Conservation (phyloP, 2,797 vertebrate species). For the Pangasius krempfi region DNA sequence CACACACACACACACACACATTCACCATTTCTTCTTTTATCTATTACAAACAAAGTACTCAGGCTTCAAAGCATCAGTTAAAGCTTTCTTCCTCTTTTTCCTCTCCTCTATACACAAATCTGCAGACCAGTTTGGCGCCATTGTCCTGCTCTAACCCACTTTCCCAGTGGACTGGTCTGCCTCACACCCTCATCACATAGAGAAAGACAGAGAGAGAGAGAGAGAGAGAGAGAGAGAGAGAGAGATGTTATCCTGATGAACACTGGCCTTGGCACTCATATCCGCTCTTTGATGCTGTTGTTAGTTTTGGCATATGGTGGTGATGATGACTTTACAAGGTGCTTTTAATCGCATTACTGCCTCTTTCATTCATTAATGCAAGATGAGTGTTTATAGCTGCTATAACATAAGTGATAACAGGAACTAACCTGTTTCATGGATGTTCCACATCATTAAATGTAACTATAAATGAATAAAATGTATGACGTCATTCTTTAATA, state of each 20-base stretch:
- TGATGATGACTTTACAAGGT: slow-evolving; percentile 40
- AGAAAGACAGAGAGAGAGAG: background rate
- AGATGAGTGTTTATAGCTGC: background rate
- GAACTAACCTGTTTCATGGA: too few relatives aligned
- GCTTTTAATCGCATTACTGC: background rate
- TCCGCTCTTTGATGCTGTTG: slow-evolving; percentile 42
- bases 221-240: slow-evolving; percentile 30
- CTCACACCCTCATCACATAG: slow-evolving; percentile 48
- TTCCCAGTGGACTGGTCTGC: slow-evolving; percentile 66
- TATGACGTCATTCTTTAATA: background rate
- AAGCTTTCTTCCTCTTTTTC: slow-evolving; percentile 69
- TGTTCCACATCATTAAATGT: background rate
- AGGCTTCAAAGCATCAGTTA: slow-evolving; percentile 75
- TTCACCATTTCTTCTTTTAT: slow-evolving; percentile 69
- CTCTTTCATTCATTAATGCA: background rate
- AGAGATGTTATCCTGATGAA: slow-evolving; percentile 23
- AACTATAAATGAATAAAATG: background rate
- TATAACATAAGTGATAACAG: background rate
- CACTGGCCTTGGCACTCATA: slow-evolving; percentile 20
- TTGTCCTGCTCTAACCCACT: slow-evolving; percentile 66
- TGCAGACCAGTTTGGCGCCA: slow-evolving; percentile 64
- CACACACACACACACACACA: slow-evolving; percentile 3
- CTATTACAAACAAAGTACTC: slow-evolving; percentile 70
- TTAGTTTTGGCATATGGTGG: slow-evolving; percentile 27
- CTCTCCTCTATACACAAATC: slow-evolving; percentile 64